These are phyloP conservation scores for Limanda limanda DNA, from an alignment of 2,113 vertebrate genomes.

Conservation along the genomic window DNA sequence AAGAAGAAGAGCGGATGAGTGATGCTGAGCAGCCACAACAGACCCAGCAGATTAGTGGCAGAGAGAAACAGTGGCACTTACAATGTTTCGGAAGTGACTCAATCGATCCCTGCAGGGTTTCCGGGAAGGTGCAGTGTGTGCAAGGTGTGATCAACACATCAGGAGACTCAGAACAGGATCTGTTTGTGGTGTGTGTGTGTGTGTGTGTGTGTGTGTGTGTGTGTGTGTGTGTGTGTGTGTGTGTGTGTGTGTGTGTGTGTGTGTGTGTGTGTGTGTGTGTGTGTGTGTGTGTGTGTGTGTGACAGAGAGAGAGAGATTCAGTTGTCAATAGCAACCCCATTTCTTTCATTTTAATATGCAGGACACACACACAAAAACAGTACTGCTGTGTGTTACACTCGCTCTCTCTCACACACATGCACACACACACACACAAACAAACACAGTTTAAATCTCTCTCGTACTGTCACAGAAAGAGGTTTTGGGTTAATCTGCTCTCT, in stretches of 20 bases:
- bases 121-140: neutral
- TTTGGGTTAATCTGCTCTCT: conserved; percentile 50
- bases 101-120: conserved; percentile 33
- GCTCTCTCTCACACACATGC: conserved; percentile 49
- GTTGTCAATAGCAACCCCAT: conserved; percentile 54
- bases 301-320: neutral
- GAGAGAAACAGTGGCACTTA: conserved; percentile 23
- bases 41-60: conserved; percentile 64
- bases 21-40: conserved; percentile 41
- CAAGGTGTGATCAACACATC: neutral
- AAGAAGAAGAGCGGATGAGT: conserved; percentile 50
- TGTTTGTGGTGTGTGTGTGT: conserved; percentile 8
- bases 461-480: neutral
- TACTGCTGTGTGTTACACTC: conserved; percentile 30
- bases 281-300: neutral
- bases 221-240: neutral
- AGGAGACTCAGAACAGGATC: neutral
- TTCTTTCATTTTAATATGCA: conserved; percentile 71
- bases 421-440: neutral
- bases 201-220: neutral
- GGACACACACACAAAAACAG: conserved; percentile 53
- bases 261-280: too few species aligned
- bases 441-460: conserved; percentile 5
- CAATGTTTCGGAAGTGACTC: conserved; percentile 41
- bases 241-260: neutral